Base-by-base conservation (phyloP, 2,888 invertebrate species). In the Mycalesis mineus region DNA sequence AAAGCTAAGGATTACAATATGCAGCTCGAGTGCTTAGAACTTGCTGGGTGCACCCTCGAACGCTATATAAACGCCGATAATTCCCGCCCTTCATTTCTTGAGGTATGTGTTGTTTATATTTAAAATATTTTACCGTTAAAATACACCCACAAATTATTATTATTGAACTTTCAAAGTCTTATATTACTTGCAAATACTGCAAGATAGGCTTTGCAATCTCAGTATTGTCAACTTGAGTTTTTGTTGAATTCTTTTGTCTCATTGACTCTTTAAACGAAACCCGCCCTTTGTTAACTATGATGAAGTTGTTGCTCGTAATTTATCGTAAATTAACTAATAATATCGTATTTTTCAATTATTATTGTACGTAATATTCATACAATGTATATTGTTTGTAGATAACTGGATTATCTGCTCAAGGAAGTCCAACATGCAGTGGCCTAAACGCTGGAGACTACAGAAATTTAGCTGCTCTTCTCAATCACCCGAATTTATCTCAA, bases 361-460 rank as follows among this genome's bases (percentile, higher is more conserved):
- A 22, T 22, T 22, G 2, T 22, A 22, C 5, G 22, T 22, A 22
- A 22, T n/a, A n/a, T n/a, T n/a, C n/a, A n/a, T n/a, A n/a, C 22
- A 22, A 22, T 45, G 13, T 11, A 15, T 7, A 28, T 48, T 49
- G 33, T 31, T 68, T 74, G 22, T 68, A 92, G 92, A 87, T 93
- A 67, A 92, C 93, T 73, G 93, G 93, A 63, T 87, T 94, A 67
- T 91, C 91, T 57, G 87, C 91, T 49, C 91, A 92, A 88, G 92
- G 92, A 72, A 93, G 93, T 70, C 94, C 97, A 68, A 95, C 96
- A 66, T 95, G 95, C 60, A 98, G 97, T 91, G 98, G 98, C 4
- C 85, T 97, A 41, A 95, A 95, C 66, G 97, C 98, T 74, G 93
- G 94, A 74, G 98, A 98, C 82, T 98, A 98, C 89, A 97, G 97